Evolutionary conservation across 2,888 invertebrate genomes (phyloP).

Genomic region (Scaptomyza cyrtandrae): DNA sequence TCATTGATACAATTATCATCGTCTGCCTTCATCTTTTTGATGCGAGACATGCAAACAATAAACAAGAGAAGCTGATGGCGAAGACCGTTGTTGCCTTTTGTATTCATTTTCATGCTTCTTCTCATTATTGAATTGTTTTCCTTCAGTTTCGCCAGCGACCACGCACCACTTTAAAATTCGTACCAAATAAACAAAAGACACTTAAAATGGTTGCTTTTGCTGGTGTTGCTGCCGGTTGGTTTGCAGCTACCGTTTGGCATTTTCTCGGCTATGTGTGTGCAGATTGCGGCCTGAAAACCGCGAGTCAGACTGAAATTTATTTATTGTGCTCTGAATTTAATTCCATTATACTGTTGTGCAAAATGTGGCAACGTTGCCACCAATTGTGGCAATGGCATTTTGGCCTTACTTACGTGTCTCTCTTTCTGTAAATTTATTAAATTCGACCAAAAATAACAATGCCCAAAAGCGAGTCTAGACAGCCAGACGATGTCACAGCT

Average conservation of each 20-base stretch:
- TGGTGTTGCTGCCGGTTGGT: conserved; percentile 25
- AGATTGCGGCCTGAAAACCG: conserved; percentile 31
- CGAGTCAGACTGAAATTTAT: conserved; percentile 48
- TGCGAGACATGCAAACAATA: conserved; percentile 37
- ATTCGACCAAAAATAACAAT: conserved; percentile 31
- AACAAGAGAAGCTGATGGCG: conserved; percentile 35
- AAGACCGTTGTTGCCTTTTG: conserved; percentile 51
- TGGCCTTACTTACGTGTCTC: conserved; percentile 36
- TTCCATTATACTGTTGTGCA: conserved; percentile 49
- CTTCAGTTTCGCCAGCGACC: conserved; percentile 7
- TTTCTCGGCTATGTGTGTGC: conserved; percentile 33
- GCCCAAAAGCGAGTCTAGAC: conserved; percentile 59
- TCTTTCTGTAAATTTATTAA: conserved; percentile 55
- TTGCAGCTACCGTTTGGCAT: conserved; percentile 56
- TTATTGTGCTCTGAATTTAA: conserved; percentile 65
- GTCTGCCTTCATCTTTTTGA: conserved; percentile 5
- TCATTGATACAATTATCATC: conserved; percentile 23
- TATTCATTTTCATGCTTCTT: conserved; percentile 72
- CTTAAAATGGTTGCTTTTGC: conserved; percentile 42
- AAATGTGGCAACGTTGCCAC: conserved; percentile 21
- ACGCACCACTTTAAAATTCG: conserved; percentile 48
- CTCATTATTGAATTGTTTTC: conserved; percentile 62
- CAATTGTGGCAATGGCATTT: conserved; percentile 39
- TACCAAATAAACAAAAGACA: conserved; percentile 69
- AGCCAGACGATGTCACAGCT: conserved; percentile 58